These are phyloP conservation scores for Opisthograptis luteolata DNA, from an alignment of 2,888 invertebrate genomes.

Conservation along the genomic window DNA sequence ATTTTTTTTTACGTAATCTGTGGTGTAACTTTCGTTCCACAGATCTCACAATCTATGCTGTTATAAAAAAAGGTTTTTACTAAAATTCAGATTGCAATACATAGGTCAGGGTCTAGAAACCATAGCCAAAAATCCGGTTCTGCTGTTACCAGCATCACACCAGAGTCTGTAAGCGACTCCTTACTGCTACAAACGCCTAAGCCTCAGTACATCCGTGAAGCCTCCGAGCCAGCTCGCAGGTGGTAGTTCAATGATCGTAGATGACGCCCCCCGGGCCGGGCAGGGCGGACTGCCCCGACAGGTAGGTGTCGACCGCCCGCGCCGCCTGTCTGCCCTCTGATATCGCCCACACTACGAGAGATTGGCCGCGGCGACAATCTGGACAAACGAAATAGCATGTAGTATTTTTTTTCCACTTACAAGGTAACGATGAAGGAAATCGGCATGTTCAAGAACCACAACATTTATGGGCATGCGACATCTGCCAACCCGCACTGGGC, in stretches of 20 bases:
- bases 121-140: not conserved
- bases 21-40: no score
- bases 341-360: slow-evolving; percentile 99
- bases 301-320: slow-evolving; percentile 93
- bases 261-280: slow-evolving; percentile 97
- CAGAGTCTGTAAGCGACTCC: not conserved
- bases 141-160: not conserved
- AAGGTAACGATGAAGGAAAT: no score
- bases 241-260: slow-evolving; percentile 55
- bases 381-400: slow-evolving; percentile 10
- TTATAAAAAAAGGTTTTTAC: no score
- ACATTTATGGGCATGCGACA: no score
- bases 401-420: no score
- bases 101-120: no score
- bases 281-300: slow-evolving; percentile 90
- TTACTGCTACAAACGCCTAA: slow-evolving; percentile 5
- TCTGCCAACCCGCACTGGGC: no score
- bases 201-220: not conserved
- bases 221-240: not conserved
- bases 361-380: slow-evolving; percentile 99
- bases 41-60: no score
- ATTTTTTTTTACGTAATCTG: no score
- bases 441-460: no score
- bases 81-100: no score
- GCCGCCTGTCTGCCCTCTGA: slow-evolving; percentile 99